phyloP scores from a whole-genome alignment of 1,140 invertebrate species.

The Acromyrmex heyeri region DNA sequence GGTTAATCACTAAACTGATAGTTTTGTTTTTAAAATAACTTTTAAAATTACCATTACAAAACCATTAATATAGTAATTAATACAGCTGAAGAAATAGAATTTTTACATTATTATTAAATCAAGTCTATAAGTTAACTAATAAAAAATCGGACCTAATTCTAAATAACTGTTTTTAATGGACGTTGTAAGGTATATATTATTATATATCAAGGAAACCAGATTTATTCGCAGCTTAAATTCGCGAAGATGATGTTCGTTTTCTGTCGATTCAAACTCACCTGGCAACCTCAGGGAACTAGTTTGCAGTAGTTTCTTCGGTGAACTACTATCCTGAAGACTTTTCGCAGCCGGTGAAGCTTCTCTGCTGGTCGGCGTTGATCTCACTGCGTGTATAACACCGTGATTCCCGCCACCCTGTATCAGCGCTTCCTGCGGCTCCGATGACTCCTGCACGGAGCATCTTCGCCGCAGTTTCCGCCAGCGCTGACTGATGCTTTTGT shows the following conservation, averaged over 20 bases:
- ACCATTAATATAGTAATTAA: too few species aligned
- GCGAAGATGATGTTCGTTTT: neutral
- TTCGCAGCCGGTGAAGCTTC: slow-evolving; percentile 84
- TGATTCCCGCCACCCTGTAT: slow-evolving; percentile 80
- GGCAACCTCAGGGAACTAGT: slow-evolving; percentile 89
- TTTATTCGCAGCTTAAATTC: neutral
- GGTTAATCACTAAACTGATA: too few species aligned
- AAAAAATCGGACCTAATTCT: neutral
- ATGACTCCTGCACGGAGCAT: slow-evolving; percentile 89
- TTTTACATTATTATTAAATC: too few species aligned
- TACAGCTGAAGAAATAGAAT: too few species aligned
- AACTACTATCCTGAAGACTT: slow-evolving; percentile 77
- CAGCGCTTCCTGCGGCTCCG: slow-evolving; percentile 84
- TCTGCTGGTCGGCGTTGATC: slow-evolving; percentile 84
- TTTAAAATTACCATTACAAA: too few species aligned
- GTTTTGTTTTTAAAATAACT: too few species aligned
- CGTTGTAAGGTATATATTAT: too few species aligned
- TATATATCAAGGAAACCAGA: neutral
- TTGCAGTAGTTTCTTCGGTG: slow-evolving; percentile 87
- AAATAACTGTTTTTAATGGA: neutral
- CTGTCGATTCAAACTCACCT: slow-evolving; percentile 76
- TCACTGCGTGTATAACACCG: slow-evolving; percentile 81
- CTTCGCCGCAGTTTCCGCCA: slow-evolving; percentile 90
- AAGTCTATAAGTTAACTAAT: too few species aligned
- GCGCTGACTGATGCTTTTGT: slow-evolving; percentile 91